Percentiles rank a stretch among this genome's conserved stretches.
Evolutionary conservation across 2,888 invertebrate species (phyloP).

Genomic region (Pardosa pseudoannulata): DNA sequence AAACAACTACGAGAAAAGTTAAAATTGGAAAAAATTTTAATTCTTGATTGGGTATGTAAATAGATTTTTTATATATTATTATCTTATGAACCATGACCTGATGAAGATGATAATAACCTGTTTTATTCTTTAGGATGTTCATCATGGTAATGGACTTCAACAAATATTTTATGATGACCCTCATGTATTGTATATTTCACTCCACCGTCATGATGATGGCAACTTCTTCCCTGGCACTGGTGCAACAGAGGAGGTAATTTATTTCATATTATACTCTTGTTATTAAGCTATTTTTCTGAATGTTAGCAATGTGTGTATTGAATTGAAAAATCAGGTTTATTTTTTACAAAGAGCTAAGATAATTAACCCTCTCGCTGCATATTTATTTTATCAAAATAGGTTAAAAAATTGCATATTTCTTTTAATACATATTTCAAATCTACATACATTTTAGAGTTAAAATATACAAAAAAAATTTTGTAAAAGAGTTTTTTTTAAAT

Average conservation of each 20-base stretch:
- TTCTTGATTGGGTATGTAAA: slow-evolving; percentile 93
- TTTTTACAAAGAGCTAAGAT: too few species aligned
- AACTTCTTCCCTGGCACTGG: slow-evolving; percentile 99
- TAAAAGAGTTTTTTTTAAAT: too few species aligned
- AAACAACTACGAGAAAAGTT: slow-evolving; percentile 89
- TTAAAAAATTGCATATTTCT: too few species aligned
- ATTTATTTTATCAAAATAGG: too few species aligned
- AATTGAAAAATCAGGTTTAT: too few species aligned
- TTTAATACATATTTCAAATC: too few species aligned
- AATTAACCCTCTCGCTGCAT: too few species aligned
- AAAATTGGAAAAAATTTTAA: slow-evolving; percentile 91
- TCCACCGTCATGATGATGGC: slow-evolving; percentile 99
- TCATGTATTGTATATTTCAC: slow-evolving; percentile 94
- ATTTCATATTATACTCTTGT: neutral
- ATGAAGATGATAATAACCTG: too few species aligned
- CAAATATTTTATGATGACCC: slow-evolving; percentile 98
- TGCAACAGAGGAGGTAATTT: slow-evolving; percentile 86
- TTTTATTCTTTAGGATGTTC: slow-evolving; percentile 86
- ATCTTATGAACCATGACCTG: neutral
- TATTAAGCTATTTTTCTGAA: too few species aligned
- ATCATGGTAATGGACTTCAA: slow-evolving; percentile 99
- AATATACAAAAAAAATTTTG: too few species aligned
- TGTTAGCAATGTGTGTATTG: too few species aligned
- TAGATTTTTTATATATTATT: neutral
- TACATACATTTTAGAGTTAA: too few species aligned